Percentiles rank a stretch among this genome's conserved stretches.
Evolutionary conservation across 2,113 vertebrate genomes (phyloP).

Genomic region (Marmota flaviventris): DNA sequence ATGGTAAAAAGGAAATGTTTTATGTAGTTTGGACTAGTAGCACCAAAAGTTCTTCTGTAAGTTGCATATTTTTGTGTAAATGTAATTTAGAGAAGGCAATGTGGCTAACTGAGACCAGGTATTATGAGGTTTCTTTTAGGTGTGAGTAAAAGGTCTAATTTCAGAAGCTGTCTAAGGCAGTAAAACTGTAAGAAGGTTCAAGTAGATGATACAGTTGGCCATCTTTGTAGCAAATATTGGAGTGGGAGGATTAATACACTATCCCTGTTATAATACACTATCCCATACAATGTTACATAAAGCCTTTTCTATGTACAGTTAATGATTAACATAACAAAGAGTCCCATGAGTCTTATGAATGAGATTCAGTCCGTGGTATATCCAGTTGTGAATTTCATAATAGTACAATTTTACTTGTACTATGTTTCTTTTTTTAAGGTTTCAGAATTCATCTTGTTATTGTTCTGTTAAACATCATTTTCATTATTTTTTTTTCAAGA

Average conservation of each 20-base stretch:
- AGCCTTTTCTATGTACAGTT: background rate
- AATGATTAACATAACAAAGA: background rate
- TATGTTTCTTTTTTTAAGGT: slow-evolving; percentile 23
- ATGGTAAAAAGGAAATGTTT: background rate
- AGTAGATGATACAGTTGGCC: background rate
- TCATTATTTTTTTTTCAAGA: slow-evolving; percentile 84
- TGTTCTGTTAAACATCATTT: slow-evolving; percentile 50
- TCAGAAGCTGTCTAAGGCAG: background rate
- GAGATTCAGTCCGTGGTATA: background rate
- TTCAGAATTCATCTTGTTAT: slow-evolving; percentile 57
- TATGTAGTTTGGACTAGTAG: background rate
- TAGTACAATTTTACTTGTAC: slow-evolving; percentile 36
- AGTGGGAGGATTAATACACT: background rate
- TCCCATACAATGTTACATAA: background rate
- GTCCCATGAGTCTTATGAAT: background rate
- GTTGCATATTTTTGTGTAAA: background rate
- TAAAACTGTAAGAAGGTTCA: slow-evolving; percentile 1
- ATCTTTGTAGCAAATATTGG: background rate
- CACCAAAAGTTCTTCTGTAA: background rate
- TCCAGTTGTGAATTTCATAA: background rate
- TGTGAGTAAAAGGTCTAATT: background rate
- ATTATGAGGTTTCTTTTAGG: background rate
- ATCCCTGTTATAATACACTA: background rate
- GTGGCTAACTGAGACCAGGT: background rate
- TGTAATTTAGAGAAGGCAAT: slow-evolving; percentile 4